These are phyloP conservation scores for Muscicapa striata DNA, from an alignment of 2,797 vertebrate genomes.

Conservation along the genomic window DNA sequence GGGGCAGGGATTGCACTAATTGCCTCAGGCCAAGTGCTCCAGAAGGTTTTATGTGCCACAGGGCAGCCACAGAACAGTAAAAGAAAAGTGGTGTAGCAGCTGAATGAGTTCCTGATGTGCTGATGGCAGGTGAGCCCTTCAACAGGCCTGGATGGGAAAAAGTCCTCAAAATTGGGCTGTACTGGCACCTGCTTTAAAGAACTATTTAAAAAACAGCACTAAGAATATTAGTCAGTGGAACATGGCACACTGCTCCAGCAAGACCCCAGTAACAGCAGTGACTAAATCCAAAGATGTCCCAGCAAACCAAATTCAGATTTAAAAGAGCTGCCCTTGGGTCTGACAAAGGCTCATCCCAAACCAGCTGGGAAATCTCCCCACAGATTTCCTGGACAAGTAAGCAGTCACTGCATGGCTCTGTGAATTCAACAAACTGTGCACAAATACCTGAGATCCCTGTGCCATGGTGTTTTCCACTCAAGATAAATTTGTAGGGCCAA, in stretches of 20 bases:
- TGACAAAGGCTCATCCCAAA: background rate
- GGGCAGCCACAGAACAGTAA: background rate
- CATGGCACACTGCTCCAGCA: background rate
- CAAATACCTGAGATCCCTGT: background rate
- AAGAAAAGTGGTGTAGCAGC: conserved; percentile 16
- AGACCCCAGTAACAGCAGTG: background rate
- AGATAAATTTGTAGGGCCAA: background rate
- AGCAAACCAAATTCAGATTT: background rate
- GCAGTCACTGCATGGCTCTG: background rate
- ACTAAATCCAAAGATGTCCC: background rate
- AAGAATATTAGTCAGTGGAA: conserved; percentile 45
- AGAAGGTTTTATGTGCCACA: conserved; percentile 14
- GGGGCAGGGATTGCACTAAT: conserved; percentile 53
- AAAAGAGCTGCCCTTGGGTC: background rate
- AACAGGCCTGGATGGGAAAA: background rate
- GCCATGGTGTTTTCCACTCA: background rate
- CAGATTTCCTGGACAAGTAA: background rate
- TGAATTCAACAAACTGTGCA: background rate
- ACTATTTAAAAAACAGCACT: background rate
- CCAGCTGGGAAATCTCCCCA: background rate
- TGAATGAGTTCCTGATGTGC: conserved; percentile 32
- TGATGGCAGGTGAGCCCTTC: conserved; percentile 14
- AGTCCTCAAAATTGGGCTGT: background rate
- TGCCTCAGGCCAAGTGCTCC: background rate
- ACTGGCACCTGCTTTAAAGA: conserved; percentile 27